These are phyloP conservation scores for Anser cygnoides DNA, from an alignment of 2,113 vertebrate genomes.

Conservation along the genomic window DNA sequence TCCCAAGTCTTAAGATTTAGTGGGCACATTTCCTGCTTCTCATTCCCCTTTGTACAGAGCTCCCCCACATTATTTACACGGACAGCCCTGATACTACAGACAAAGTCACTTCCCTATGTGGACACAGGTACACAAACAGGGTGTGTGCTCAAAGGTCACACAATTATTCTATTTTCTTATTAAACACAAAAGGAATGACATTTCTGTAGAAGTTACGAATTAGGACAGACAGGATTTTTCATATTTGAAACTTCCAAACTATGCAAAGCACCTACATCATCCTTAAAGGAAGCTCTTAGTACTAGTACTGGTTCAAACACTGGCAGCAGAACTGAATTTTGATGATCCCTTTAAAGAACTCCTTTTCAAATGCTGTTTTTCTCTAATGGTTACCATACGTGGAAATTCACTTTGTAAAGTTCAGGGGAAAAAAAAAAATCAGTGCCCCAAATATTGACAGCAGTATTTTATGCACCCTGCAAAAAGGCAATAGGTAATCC, in stretches of 20 bases:
- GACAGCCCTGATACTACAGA: not conserved
- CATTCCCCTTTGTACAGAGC: not conserved
- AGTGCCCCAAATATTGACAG: not conserved
- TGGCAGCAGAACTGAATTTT: not conserved
- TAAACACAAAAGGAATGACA: not conserved
- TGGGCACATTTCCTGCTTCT: not conserved
- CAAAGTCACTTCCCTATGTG: not conserved
- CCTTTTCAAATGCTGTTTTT: not conserved
- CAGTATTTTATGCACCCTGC: not conserved
- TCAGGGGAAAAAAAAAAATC: not conserved
- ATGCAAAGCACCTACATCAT: not conserved
- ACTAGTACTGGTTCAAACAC: not conserved
- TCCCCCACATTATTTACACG: not conserved
- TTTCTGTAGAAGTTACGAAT: not conserved
- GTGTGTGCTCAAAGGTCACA: not conserved
- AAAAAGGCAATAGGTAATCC: not conserved
- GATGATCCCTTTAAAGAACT: not conserved
- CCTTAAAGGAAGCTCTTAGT: slow-evolving; percentile 1
- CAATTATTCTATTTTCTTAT: not conserved
- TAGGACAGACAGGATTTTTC: not conserved
- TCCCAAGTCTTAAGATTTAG: not conserved
- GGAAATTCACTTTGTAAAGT: not conserved
- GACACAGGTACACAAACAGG: not conserved
- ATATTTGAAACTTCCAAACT: not conserved
- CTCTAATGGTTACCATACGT: not conserved